Percentiles rank a stretch among this genome's conserved stretches.
phyloP scores from a whole-genome alignment of 2,888 invertebrate species.

The Chalcosyrphus nemorum region DNA sequence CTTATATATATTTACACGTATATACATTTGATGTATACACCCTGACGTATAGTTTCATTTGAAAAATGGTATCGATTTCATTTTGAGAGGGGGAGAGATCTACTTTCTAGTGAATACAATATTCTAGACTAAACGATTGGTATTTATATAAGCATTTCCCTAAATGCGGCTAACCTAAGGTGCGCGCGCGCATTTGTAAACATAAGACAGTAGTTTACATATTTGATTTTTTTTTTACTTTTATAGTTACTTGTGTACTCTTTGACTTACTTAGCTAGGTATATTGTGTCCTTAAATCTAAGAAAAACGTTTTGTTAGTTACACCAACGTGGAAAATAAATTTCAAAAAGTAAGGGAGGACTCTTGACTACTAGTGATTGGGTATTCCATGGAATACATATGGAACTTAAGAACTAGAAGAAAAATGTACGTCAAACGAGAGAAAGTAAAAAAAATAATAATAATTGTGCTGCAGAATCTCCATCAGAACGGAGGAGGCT shows the following conservation, averaged over 20 bases:
- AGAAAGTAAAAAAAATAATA: not conserved
- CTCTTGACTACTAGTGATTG: slow-evolving; percentile 35
- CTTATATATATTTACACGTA: slow-evolving; percentile 41
- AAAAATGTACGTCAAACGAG: not conserved
- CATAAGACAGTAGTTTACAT: slow-evolving; percentile 11
- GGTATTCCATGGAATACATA: slow-evolving; percentile 30
- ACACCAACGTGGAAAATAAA: slow-evolving; percentile 47
- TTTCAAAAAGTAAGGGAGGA: not conserved
- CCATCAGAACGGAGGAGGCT: too few relatives aligned
- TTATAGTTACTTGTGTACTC: slow-evolving; percentile 32
- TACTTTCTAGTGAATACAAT: slow-evolving; percentile 16
- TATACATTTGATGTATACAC: slow-evolving; percentile 51
- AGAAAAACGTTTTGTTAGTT: slow-evolving; percentile 58
- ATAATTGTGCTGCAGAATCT: slow-evolving; percentile 35
- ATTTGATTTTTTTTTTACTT: slow-evolving; percentile 26
- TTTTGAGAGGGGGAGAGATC: slow-evolving; percentile 1
- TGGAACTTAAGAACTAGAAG: slow-evolving; percentile 13
- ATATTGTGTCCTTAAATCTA: slow-evolving; percentile 26
- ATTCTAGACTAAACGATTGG: not conserved
- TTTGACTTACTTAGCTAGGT: slow-evolving; percentile 33
- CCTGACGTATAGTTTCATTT: not conserved
- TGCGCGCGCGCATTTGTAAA: slow-evolving; percentile 1
- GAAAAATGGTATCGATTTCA: not conserved
- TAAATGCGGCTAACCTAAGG: not conserved
- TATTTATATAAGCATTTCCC: slow-evolving; percentile 9